Conservation (phyloP, 1,140 invertebrate genomes). For the Drosophila parvula region DNA sequence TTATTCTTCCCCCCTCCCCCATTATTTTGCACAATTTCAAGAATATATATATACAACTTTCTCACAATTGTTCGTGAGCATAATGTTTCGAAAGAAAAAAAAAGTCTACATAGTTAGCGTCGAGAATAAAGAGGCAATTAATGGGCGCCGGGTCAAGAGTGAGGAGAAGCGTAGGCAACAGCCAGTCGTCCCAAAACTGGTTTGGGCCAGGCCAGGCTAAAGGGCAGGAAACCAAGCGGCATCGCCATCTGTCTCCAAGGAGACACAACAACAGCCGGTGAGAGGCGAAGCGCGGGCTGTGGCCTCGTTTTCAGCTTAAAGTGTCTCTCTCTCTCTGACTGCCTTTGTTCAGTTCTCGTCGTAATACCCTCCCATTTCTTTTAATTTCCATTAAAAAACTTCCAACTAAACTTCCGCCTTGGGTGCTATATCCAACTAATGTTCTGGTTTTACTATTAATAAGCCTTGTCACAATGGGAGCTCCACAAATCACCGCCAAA, state of each 20-base stretch:
- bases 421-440: background rate
- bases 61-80: constrained; percentile 56
- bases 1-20: no score
- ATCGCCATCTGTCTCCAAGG: constrained; percentile 46
- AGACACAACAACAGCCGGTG: constrained; percentile 22
- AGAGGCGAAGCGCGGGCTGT: constrained; percentile 24
- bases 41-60: constrained; percentile 46
- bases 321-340: background rate
- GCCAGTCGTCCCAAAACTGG: constrained; percentile 33
- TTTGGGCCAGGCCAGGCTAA: constrained; percentile 38
- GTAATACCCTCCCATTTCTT: constrained; percentile 19
- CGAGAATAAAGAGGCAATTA: constrained; percentile 53
- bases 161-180: constrained; percentile 1
- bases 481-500: background rate
- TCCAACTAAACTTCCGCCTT: background rate
- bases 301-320: constrained; percentile 31
- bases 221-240: constrained; percentile 41
- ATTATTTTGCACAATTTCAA: constrained; percentile 26
- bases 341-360: constrained; percentile 10
- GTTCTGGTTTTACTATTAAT: background rate
- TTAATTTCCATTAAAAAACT: constrained; percentile 4
- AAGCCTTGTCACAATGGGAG: background rate
- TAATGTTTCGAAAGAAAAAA: constrained; percentile 18
- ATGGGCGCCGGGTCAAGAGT: constrained; percentile 14
- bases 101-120: constrained; percentile 39